A percentile compares a stretch with the other conserved stretches of the same genome.
These are phyloP conservation scores for Notarius lentiginosus DNA, from an alignment of 2,113 vertebrate species.

Conservation along the genomic window DNA sequence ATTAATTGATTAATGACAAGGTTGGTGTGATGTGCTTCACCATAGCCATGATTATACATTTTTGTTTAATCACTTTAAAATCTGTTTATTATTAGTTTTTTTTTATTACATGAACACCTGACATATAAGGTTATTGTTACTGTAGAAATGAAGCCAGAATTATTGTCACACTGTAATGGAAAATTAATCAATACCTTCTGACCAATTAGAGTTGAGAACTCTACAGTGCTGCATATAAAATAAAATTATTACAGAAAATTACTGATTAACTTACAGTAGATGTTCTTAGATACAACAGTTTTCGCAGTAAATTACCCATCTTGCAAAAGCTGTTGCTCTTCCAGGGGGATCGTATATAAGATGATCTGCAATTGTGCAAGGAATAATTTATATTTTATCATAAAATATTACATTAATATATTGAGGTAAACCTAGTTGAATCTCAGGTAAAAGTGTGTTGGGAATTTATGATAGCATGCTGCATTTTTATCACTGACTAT, in stretches of 20 bases:
- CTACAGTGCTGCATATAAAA: not conserved
- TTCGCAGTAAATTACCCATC: not conserved
- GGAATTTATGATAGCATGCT: not conserved
- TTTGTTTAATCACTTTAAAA: not conserved
- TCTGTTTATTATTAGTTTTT: not conserved
- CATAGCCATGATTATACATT: too few species aligned
- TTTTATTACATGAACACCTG: not conserved
- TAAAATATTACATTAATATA: too few species aligned
- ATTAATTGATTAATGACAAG: not conserved
- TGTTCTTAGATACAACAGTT: not conserved
- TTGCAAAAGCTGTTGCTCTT: not conserved
- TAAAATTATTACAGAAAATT: not conserved
- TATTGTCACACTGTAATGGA: not conserved
- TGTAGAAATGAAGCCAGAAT: not conserved
- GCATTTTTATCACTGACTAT: conserved; percentile 18
- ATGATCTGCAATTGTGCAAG: not conserved
- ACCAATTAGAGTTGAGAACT: not conserved
- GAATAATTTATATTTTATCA: not conserved
- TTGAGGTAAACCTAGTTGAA: not conserved
- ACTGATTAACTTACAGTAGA: not conserved
- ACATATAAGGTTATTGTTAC: not conserved
- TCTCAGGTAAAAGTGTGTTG: not conserved
- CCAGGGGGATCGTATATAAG: not conserved
- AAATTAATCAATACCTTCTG: not conserved
- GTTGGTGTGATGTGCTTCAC: not conserved